Base-by-base conservation (phyloP, 1,140 invertebrate species). In the Euura lappo region DNA sequence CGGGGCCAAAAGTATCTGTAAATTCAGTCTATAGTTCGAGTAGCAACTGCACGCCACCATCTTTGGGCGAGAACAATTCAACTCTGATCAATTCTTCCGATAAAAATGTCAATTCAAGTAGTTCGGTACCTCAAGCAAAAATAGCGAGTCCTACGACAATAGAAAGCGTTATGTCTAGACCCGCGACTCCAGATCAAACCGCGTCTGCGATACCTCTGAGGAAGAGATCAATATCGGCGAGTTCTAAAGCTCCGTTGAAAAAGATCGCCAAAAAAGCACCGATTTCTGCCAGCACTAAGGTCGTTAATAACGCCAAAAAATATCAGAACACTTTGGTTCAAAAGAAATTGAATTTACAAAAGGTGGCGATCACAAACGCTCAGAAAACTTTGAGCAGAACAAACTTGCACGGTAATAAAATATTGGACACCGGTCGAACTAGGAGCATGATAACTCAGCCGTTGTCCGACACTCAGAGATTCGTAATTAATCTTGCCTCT, bases 401-500 rank as follows among this genome's bases (percentile, higher is more conserved):
- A 74, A 74, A 68, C 64, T 68, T 71, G 6, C 44, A 45, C 45
- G 73, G 69, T 67, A 10, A 69, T 0, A 74, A 75, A 11, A 13
- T 66, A 5, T 71, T 65, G 8, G 69, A 71, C n/a, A 75, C 65
- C 7, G 75, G 70, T n/a, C 68, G 77, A 64, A 68, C 77, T 4
- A 11, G 66, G 0, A 83, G 74, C 76, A 74, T 79, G 44, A 81
- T 80, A 13, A 65, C 76, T 3, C 44, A 67, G 8, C 60, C 70
- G 8, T 73, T 74, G 1, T 68, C 68, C 10, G 80, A 79, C 1
- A 74, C 74, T 3, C 74, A 83, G 65, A 71, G 83, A n/a, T 79
- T 88, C 70, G 78, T 88, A 4, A 88, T 88, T 13, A 84, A 72
- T 74, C 74, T 88, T 2, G 84, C 79, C 4, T 80, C 82, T 2